Conservation (phyloP, 2,888 invertebrate genomes). For the Ferrisia virgata region DNA sequence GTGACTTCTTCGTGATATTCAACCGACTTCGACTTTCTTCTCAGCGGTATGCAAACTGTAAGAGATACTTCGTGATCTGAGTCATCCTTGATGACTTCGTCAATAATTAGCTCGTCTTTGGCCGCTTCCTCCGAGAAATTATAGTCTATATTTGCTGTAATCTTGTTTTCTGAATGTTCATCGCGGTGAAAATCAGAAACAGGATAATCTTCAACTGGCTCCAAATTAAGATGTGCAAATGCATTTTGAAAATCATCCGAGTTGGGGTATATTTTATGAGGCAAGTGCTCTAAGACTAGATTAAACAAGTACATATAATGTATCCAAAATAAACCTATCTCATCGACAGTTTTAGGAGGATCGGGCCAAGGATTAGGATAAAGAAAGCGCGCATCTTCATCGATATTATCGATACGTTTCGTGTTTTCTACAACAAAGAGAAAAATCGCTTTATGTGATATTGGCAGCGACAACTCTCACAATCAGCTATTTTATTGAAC, state of each 20-base stretch:
- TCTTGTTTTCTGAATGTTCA: background rate
- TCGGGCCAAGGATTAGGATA: conserved; percentile 42
- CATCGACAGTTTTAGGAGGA: conserved; percentile 26
- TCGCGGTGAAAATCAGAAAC: background rate
- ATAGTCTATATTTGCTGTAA: background rate
- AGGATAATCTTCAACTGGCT: background rate
- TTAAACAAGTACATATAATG: conserved; percentile 30
- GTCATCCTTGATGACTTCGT: background rate
- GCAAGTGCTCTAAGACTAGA: background rate
- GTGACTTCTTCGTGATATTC: conserved; percentile 30
- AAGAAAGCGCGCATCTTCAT: conserved; percentile 5
- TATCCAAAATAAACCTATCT: conserved; percentile 27
- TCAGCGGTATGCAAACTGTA: conserved; percentile 8
- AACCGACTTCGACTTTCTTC: background rate
- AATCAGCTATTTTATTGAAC: background rate
- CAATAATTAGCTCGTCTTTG: background rate
- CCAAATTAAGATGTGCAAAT: background rate
- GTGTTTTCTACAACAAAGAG: conserved; percentile 37
- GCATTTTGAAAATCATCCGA: background rate
- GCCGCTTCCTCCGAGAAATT: background rate
- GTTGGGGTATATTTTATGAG: background rate
- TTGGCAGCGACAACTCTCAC: background rate
- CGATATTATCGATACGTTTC: conserved; percentile 23
- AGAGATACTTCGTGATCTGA: conserved; percentile 27
- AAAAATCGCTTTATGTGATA: conserved; percentile 6